Conservation (phyloP, 1,140 invertebrate species). For the Eubasilissa regina region DNA sequence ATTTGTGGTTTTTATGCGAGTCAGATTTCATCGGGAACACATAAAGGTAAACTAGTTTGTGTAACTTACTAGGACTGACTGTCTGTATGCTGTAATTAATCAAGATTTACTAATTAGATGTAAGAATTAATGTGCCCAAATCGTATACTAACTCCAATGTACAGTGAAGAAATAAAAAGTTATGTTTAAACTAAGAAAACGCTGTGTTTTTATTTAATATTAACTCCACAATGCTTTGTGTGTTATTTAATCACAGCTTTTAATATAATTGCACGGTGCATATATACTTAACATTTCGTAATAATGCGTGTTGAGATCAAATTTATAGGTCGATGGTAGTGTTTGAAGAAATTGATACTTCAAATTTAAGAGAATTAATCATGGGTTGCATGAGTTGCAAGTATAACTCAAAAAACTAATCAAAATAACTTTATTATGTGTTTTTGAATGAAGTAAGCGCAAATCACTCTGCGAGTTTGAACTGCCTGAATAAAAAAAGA, state of each 20-base stretch:
- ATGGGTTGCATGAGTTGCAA: no score
- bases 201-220: constrained; percentile 32
- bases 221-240: constrained; percentile 21
- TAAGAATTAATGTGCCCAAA: constrained; percentile 73
- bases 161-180: constrained; percentile 70
- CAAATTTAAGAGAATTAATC: no score
- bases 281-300: neutral
- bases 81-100: constrained; percentile 50
- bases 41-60: constrained; percentile 21
- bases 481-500: no score
- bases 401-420: no score
- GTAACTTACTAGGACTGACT: constrained; percentile 36
- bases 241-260: constrained; percentile 4
- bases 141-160: constrained; percentile 74
- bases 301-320: neutral
- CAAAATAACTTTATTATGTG: no score
- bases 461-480: no score
- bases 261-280: constrained; percentile 7
- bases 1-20: constrained; percentile 47
- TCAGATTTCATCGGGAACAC: constrained; percentile 28
- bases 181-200: constrained; percentile 55
- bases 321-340: no score
- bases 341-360: no score
- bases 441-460: no score
- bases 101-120: constrained; percentile 58